A percentile compares a stretch with the other conserved stretches of the same genome.
phyloP scores from a whole-genome alignment of 1,140 invertebrate genomes.

The Rhynchophorus ferrugineus region DNA sequence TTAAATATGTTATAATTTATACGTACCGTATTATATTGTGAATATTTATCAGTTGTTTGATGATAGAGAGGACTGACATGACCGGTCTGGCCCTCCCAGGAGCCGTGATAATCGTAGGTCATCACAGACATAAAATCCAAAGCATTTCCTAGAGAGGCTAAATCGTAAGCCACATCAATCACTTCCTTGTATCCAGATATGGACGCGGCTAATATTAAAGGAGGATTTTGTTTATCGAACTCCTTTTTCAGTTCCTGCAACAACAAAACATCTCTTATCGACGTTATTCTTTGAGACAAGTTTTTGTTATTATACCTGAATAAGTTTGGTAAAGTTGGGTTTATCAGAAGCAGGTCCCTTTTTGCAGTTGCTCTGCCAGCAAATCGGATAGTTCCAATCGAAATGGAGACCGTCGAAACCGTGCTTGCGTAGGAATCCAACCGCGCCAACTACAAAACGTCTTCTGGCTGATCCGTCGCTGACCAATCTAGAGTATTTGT shows the following conservation, averaged over 20 bases:
- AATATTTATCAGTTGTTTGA: slow-evolving; percentile 51
- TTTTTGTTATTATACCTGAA: slow-evolving; percentile 58
- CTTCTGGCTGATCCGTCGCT: slow-evolving; percentile 53
- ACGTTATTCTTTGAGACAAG: too few species aligned
- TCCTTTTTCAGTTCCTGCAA: slow-evolving; percentile 67
- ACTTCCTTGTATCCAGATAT: slow-evolving; percentile 86
- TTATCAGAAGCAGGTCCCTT: slow-evolving; percentile 70
- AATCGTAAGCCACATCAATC: slow-evolving; percentile 74
- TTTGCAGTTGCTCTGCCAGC: slow-evolving; percentile 84
- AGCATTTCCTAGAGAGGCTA: slow-evolving; percentile 55
- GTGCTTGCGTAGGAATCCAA: slow-evolving; percentile 62
- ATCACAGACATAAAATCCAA: slow-evolving; percentile 81
- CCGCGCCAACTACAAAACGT: slow-evolving; percentile 58
- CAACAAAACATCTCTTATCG: too few species aligned
- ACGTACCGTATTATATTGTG: slow-evolving; percentile 72
- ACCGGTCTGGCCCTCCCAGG: slow-evolving; percentile 73
- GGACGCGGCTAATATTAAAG: slow-evolving; percentile 68
- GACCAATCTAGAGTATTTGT: slow-evolving; percentile 75
- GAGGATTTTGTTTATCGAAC: slow-evolving; percentile 60
- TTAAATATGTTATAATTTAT: neutral
- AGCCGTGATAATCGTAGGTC: slow-evolving; percentile 84
- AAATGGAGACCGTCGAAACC: slow-evolving; percentile 77
- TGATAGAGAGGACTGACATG: slow-evolving; percentile 75
- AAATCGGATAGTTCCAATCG: slow-evolving; percentile 88
- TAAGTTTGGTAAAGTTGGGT: slow-evolving; percentile 66